A percentile compares a stretch with the other conserved stretches of the same genome.
Conservation (phyloP, 1,140 invertebrate genomes). For the Linepithema humile region DNA sequence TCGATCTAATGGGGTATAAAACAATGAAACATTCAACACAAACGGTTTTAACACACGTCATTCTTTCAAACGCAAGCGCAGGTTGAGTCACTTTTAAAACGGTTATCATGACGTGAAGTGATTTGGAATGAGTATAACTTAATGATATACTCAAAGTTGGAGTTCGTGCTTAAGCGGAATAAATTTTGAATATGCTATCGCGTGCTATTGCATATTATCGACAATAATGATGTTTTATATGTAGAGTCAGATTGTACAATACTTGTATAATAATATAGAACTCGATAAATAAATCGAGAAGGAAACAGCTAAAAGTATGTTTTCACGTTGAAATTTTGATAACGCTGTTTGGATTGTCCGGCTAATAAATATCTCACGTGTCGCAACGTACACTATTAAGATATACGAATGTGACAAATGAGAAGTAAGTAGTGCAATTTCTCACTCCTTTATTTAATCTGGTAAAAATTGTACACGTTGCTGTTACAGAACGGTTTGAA, state of each 20-base stretch:
- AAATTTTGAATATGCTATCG: neutral
- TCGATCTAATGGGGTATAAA: neutral
- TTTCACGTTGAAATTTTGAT: conserved; percentile 27
- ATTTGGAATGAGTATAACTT: neutral
- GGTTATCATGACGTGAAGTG: neutral
- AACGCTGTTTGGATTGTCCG: neutral
- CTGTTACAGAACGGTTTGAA: neutral
- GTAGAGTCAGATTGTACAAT: no score
- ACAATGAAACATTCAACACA: neutral
- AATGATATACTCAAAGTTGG: neutral
- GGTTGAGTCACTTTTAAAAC: neutral
- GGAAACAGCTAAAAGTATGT: no score
- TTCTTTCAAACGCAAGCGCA: neutral
- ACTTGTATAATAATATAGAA: neutral
- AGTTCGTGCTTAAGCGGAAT: neutral
- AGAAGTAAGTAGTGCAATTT: neutral
- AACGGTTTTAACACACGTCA: neutral
- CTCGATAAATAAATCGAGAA: neutral
- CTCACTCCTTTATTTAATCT: neutral
- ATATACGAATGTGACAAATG: conserved; percentile 3
- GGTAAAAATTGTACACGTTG: neutral
- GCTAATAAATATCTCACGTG: neutral
- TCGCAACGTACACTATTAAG: conserved; percentile 13
- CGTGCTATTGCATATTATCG: neutral
- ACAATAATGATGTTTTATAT: neutral